A percentile compares a stretch with the other conserved stretches of the same genome.
Evolutionary conservation across 2,113 vertebrate genomes (phyloP).

Genomic region (Pluvialis apricaria): DNA sequence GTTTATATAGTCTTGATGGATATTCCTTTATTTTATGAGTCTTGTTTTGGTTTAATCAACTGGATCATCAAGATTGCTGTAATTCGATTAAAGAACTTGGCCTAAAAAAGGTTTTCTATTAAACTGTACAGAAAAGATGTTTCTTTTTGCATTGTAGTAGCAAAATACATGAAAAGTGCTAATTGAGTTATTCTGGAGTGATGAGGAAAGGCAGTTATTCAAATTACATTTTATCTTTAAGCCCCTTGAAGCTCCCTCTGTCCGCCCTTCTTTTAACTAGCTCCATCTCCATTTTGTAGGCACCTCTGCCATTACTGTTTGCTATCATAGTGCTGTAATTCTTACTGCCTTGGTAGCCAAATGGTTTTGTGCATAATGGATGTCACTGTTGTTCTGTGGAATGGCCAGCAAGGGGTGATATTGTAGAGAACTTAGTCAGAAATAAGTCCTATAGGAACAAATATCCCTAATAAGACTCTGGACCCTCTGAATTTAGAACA

Average conservation of each 20-base stretch:
- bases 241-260: neutral
- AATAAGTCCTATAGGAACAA: neutral
- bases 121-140: neutral
- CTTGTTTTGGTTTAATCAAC: slow-evolving; percentile 65
- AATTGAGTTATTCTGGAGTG: neutral
- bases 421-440: slow-evolving; percentile 36
- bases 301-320: neutral
- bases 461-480: neutral
- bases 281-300: neutral
- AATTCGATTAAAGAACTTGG: slow-evolving; percentile 47
- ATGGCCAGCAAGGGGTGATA: slow-evolving; percentile 64
- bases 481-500: neutral
- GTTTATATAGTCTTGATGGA: slow-evolving; percentile 57
- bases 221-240: neutral
- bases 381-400: slow-evolving; percentile 11
- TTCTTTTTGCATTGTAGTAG: slow-evolving; percentile 1
- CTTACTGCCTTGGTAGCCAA: neutral
- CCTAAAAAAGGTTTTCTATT: slow-evolving; percentile 15
- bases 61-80: slow-evolving; percentile 52
- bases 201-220: neutral
- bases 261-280: neutral
- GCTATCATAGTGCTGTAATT: neutral
- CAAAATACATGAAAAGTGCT: neutral
- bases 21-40: slow-evolving; percentile 68
- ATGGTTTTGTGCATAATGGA: neutral